phyloP scores from a whole-genome alignment of 2,113 vertebrate species.

The Leptobrachium leishanense region DNA sequence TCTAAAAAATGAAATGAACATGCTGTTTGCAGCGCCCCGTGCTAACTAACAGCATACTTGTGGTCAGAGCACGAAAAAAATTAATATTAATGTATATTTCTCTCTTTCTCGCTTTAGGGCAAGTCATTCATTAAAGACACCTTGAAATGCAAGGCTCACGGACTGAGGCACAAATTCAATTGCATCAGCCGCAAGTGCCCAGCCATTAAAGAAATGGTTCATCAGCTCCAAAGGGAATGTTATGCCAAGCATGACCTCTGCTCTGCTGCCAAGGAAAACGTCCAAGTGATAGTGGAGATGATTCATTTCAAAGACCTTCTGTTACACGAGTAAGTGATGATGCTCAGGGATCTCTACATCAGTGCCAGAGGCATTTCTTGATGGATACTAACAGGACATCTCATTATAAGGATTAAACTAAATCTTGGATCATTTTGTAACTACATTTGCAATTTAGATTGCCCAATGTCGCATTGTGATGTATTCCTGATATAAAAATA shows the following conservation, averaged over 20 bases:
- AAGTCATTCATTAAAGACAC: slow-evolving; percentile 99
- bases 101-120: slow-evolving; percentile 71
- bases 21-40: too few relatives aligned
- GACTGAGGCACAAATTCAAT: slow-evolving; percentile 91
- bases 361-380: slow-evolving; percentile 18
- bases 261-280: slow-evolving; percentile 91
- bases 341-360: slow-evolving; percentile 12
- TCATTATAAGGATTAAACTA: neutral
- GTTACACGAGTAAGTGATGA: slow-evolving; percentile 86
- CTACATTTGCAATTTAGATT: too few relatives aligned
- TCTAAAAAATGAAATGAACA: too few relatives aligned
- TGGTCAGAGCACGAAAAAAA: too few relatives aligned
- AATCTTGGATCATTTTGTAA: too few relatives aligned
- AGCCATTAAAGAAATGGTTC: slow-evolving; percentile 96
- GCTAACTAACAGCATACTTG: too few relatives aligned
- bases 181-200: slow-evolving; percentile 98
- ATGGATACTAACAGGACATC: slow-evolving; percentile 6
- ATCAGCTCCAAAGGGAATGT: slow-evolving; percentile 94
- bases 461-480: too few relatives aligned
- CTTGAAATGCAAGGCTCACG: slow-evolving; percentile 95
- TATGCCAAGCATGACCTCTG: slow-evolving; percentile 96
- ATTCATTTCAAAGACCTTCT: slow-evolving; percentile 97
- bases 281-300: slow-evolving; percentile 96
- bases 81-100: too few relatives aligned
- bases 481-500: too few relatives aligned